Conservation (phyloP, 1,140 invertebrate species). For the Papilio aristodemus region DNA sequence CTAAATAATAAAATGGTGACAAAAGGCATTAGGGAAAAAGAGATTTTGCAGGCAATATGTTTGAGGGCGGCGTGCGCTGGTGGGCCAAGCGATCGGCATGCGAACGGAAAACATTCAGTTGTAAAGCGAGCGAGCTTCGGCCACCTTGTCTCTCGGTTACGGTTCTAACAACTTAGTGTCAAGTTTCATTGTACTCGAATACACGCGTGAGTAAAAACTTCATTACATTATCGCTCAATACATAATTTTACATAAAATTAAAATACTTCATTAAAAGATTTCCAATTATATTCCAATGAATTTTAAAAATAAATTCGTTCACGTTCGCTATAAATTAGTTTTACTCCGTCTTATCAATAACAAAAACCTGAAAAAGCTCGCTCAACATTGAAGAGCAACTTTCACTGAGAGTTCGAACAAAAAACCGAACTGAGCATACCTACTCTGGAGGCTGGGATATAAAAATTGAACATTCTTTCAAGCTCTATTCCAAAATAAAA, state of each 20-base stretch:
- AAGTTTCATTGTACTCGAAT: not conserved
- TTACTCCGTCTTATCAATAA: not conserved
- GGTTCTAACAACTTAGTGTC: not conserved
- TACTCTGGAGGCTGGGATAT: not conserved
- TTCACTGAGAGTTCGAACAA: not conserved
- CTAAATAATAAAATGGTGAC: not conserved
- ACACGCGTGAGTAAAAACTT: not conserved
- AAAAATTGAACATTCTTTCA: not conserved
- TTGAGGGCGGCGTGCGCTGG: not conserved
- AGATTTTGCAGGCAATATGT: not conserved
- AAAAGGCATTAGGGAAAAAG: conserved; percentile 1
- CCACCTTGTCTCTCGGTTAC: not conserved
- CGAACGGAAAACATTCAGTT: not conserved
- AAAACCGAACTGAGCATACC: not conserved
- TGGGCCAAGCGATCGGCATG: not conserved
- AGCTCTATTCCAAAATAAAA: not conserved
- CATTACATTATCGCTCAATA: not conserved
- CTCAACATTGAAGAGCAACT: not conserved
- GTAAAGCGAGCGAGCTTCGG: not conserved
- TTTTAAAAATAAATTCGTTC: not conserved
- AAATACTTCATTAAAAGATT: not conserved
- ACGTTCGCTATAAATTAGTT: not conserved
- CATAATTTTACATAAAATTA: not conserved
- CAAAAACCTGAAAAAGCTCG: not conserved
- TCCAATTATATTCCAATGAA: not conserved